Evolutionary conservation across 2,797 vertebrate species (phyloP).

Genomic region (Octomys mimax): DNA sequence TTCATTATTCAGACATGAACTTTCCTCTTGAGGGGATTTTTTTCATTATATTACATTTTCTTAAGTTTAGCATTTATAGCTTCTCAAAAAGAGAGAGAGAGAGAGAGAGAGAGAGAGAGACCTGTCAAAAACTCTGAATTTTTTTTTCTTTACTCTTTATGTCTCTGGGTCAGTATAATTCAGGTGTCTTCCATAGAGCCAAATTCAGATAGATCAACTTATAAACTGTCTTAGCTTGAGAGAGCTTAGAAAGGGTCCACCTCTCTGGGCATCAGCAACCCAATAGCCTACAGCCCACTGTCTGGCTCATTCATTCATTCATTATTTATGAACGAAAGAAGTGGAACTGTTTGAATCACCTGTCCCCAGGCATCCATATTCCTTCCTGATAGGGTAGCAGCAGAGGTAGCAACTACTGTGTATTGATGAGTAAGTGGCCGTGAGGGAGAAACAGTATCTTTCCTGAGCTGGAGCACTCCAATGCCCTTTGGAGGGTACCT

Average conservation of each 20-base stretch:
- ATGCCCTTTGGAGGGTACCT: background rate
- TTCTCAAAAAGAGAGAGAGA: background rate
- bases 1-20: constrained; percentile 80
- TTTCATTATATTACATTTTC: constrained; percentile 62
- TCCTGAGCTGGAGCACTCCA: background rate
- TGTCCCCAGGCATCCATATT: background rate
- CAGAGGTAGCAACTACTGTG: background rate
- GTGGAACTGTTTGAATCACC: background rate
- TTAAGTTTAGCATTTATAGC: constrained; percentile 65
- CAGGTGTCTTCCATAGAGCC: constrained; percentile 18
- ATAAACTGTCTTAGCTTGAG: constrained; percentile 32
- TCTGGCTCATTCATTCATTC: background rate
- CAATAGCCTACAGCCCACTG: background rate
- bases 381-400: background rate
- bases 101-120: background rate
- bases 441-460: background rate
- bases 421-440: background rate
- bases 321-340: background rate
- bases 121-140: constrained; percentile 37
- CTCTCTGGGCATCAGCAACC: background rate
- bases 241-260: background rate
- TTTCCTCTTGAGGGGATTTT: constrained; percentile 73
- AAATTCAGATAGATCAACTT: constrained; percentile 29
- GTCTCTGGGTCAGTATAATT: constrained; percentile 32
- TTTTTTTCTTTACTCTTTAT: background rate